Percentiles rank a stretch among this genome's conserved stretches.
Evolutionary conservation across 2,888 invertebrate species (phyloP).

Genomic region (Trachelus stipa): DNA sequence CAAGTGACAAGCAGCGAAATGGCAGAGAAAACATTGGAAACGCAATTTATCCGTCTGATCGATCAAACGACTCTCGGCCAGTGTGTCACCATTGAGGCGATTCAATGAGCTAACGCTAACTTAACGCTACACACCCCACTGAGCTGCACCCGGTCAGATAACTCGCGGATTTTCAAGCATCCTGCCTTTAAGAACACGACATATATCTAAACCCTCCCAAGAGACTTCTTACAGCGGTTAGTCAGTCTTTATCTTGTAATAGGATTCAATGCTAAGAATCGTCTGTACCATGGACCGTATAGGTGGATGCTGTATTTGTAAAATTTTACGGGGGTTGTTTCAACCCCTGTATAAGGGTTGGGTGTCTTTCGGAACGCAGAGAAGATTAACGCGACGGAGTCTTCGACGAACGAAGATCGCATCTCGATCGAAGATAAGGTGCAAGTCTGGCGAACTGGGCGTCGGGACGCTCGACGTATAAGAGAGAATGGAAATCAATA

Average conservation of each 20-base stretch:
- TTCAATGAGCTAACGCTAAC: constrained; percentile 59
- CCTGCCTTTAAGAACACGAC: constrained; percentile 42
- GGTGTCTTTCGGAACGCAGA: no score
- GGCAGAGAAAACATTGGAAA: constrained; percentile 37
- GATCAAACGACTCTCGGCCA: constrained; percentile 41
- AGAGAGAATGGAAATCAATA: constrained; percentile 65
- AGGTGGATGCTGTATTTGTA: no score
- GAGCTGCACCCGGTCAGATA: constrained; percentile 60
- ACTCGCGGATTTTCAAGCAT: constrained; percentile 57
- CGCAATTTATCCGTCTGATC: constrained; percentile 54
- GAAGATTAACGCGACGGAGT: no score
- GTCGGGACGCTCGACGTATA: constrained; percentile 13
- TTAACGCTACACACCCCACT: constrained; percentile 62
- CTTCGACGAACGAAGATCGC: no score
- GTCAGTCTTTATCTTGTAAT: no score
- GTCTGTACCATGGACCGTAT: no score
- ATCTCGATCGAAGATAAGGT: no score
- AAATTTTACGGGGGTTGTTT: no score
- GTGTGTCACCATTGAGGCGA: constrained; percentile 41
- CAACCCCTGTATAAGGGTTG: no score
- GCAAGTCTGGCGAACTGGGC: no score
- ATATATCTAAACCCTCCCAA: constrained; percentile 21
- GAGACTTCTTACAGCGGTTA: constrained; percentile 13
- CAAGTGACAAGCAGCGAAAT: constrained; percentile 9
- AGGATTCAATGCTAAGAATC: no score